A percentile compares a stretch with the other conserved stretches of the same genome.
phyloP scores from a whole-genome alignment of 2,113 vertebrate genomes.

The Oncorhynchus masou region DNA sequence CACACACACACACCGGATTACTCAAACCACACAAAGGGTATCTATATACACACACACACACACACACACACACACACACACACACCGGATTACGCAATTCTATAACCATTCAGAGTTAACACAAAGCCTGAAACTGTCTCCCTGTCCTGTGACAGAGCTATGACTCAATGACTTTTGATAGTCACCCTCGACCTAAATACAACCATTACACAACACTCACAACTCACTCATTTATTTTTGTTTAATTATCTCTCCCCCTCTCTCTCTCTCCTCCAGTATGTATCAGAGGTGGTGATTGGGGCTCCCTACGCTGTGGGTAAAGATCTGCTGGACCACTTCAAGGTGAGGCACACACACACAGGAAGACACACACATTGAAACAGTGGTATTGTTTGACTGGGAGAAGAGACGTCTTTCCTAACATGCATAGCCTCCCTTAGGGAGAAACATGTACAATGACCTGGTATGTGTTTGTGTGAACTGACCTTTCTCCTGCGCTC shows the following conservation, averaged over 20 bases:
- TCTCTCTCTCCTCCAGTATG: slow-evolving; percentile 76
- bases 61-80: slow-evolving; percentile 3
- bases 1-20: neutral
- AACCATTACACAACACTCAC: too few relatives aligned
- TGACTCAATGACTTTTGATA: neutral
- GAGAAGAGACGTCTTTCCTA: too few relatives aligned
- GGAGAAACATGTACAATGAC: too few relatives aligned
- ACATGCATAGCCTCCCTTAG: too few relatives aligned
- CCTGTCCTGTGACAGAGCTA: slow-evolving; percentile 1
- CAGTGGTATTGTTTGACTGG: too few relatives aligned
- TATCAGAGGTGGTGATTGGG: slow-evolving; percentile 96
- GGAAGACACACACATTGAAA: neutral
- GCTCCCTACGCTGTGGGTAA: slow-evolving; percentile 89
- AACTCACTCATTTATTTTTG: neutral
- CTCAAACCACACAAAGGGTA: neutral
- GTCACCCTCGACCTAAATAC: too few relatives aligned
- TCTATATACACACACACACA: slow-evolving; percentile 4
- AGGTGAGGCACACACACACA: slow-evolving; percentile 67
- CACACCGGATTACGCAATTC: neutral
- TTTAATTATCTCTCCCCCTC: neutral
- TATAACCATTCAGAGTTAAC: neutral
- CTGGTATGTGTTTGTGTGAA: too few relatives aligned
- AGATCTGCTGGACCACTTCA: slow-evolving; percentile 94
- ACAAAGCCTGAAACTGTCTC: neutral
- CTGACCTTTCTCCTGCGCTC: too few relatives aligned